phyloP scores from a whole-genome alignment of 2,797 vertebrate genomes.

The Propithecus deckenii region DNA sequence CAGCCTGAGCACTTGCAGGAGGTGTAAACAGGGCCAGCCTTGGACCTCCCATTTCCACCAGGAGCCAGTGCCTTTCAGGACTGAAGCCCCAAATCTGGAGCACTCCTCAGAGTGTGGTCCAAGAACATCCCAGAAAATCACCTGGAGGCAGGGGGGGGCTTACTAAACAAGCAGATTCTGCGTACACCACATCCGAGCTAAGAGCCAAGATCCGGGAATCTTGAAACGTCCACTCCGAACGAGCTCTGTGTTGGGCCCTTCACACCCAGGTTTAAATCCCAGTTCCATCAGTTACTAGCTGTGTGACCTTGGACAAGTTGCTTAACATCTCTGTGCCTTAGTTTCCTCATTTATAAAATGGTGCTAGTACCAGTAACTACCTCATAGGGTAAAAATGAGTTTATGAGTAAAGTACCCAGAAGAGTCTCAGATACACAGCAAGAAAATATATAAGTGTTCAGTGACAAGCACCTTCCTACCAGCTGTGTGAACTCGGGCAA shows the following conservation, averaged over 20 bases:
- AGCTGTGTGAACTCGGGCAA: neutral
- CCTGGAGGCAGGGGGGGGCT: neutral
- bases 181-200: neutral
- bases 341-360: neutral
- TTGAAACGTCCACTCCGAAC: neutral
- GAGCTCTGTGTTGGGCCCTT: neutral
- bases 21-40: neutral
- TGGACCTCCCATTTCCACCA: neutral
- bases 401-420: neutral
- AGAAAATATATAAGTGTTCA: neutral
- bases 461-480: neutral
- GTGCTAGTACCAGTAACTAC: neutral
- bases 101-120: neutral
- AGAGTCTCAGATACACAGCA: neutral
- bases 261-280: neutral
- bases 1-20: neutral
- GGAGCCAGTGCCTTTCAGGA: neutral
- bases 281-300: neutral
- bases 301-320: neutral
- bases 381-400: neutral
- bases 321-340: neutral
- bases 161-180: neutral
- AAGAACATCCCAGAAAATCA: neutral
- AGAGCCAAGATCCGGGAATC: neutral
- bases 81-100: neutral